Evolutionary conservation across 2,113 vertebrate species (phyloP).

Genomic region (Motacilla alba): DNA sequence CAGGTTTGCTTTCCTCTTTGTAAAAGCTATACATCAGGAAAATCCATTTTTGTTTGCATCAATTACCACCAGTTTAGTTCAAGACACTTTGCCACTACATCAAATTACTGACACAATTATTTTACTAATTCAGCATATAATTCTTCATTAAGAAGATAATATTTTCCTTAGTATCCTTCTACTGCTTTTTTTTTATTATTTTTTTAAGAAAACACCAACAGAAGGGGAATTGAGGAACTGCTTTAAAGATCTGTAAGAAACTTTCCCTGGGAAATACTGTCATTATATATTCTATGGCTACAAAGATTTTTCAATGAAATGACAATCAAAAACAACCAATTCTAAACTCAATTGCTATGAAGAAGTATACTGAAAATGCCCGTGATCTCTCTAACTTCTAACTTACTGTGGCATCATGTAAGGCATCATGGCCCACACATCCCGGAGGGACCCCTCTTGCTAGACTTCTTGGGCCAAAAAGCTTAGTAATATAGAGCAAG

Average conservation of each 20-base stretch:
- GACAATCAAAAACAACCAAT: not conserved
- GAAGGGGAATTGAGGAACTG: not conserved
- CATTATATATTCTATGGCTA: not conserved
- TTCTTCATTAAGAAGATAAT: not conserved
- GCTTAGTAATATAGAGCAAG: not conserved
- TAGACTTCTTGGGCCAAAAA: not conserved
- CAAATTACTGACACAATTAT: not conserved
- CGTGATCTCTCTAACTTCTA: not conserved
- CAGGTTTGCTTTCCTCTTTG: not conserved
- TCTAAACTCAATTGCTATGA: not conserved
- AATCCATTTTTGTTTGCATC: not conserved
- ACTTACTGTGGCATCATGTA: not conserved
- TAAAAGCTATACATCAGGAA: not conserved
- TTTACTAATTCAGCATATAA: not conserved
- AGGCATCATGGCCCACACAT: not conserved
- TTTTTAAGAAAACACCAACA: not conserved
- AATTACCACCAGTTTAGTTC: not conserved
- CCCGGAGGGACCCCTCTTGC: not conserved
- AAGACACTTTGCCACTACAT: not conserved
- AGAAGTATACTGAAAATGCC: not conserved
- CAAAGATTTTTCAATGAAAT: not conserved
- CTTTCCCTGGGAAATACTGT: not conserved
- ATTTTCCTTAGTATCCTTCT: not conserved
- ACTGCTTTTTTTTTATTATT: not conserved
- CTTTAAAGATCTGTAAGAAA: not conserved